Evolutionary conservation across 2,797 vertebrate genomes (phyloP).

Genomic region (Lepidocolaptes lacrymiger): DNA sequence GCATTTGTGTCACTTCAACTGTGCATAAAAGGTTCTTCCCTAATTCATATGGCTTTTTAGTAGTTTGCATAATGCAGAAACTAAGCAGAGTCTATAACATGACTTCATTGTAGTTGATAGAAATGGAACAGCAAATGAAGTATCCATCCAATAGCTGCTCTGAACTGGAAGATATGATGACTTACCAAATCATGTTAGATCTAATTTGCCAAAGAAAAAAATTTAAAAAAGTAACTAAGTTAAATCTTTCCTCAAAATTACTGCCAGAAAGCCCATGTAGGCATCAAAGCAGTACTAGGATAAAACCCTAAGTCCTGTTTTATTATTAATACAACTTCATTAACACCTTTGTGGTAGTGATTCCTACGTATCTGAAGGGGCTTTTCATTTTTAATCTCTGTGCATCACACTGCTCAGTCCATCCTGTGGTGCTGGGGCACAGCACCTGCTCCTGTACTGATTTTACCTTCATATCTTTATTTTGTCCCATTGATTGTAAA

Average conservation of each 20-base stretch:
- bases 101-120: slow-evolving; percentile 26
- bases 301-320: background rate
- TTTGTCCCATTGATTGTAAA: background rate
- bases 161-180: slow-evolving; percentile 36
- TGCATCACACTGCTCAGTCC: background rate
- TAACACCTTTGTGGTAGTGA: slow-evolving; percentile 1
- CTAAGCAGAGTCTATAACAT: background rate
- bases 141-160: slow-evolving; percentile 20
- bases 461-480: background rate
- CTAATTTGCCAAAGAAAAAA: background rate
- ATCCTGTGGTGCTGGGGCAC: background rate
- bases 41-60: slow-evolving; percentile 52
- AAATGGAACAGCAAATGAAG: slow-evolving; percentile 6
- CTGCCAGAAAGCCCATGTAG: slow-evolving; percentile 9
- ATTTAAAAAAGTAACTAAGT: background rate
- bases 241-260: slow-evolving; percentile 38
- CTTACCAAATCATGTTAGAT: slow-evolving; percentile 28
- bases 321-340: slow-evolving; percentile 42
- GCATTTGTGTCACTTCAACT: slow-evolving; percentile 45
- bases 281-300: slow-evolving; percentile 25
- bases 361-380: background rate
- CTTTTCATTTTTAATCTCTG: slow-evolving; percentile 17
- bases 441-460: background rate
- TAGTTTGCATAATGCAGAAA: slow-evolving; percentile 41
- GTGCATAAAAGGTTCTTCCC: slow-evolving; percentile 41